Evolutionary conservation across 2,888 invertebrate genomes (phyloP).

Genomic region (Tinea pellionella): DNA sequence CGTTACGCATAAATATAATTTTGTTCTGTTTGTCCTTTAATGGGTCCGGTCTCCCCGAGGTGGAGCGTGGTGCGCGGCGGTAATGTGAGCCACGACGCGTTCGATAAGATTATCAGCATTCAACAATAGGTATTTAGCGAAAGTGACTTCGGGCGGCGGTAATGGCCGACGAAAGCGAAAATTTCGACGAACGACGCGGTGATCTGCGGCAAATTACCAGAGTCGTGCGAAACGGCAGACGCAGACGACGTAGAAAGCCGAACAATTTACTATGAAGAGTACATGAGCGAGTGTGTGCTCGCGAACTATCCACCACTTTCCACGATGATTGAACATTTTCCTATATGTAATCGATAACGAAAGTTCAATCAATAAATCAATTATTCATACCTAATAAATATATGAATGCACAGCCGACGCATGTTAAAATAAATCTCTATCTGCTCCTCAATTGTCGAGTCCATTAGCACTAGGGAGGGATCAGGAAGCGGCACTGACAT

Average conservation of each 20-base stretch:
- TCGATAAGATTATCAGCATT: constrained; percentile 10
- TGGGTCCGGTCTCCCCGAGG: not conserved
- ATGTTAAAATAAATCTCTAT: too few species aligned
- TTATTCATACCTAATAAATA: not conserved
- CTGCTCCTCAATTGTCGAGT: not conserved
- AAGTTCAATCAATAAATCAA: constrained; percentile 7
- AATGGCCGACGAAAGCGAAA: constrained; percentile 26
- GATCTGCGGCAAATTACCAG: constrained; percentile 13
- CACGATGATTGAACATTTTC: constrained; percentile 14
- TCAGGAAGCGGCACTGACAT: not conserved
- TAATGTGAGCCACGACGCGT: constrained; percentile 1
- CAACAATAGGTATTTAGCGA: constrained; percentile 28
- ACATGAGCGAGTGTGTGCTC: not conserved
- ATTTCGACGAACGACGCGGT: constrained; percentile 18
- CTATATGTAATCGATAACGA: constrained; percentile 11
- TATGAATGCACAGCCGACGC: not conserved
- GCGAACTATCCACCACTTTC: constrained; percentile 1
- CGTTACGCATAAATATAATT: not conserved
- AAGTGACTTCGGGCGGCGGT: constrained; percentile 20
- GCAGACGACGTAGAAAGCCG: constrained; percentile 13
- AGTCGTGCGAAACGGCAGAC: constrained; percentile 15
- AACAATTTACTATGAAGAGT: not conserved
- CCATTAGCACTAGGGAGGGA: not conserved
- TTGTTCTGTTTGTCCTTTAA: not conserved
- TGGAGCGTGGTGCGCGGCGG: constrained; percentile 4